These are phyloP conservation scores for Laticauda laticaudata DNA, from an alignment of 2,113 vertebrate species.

Conservation along the genomic window DNA sequence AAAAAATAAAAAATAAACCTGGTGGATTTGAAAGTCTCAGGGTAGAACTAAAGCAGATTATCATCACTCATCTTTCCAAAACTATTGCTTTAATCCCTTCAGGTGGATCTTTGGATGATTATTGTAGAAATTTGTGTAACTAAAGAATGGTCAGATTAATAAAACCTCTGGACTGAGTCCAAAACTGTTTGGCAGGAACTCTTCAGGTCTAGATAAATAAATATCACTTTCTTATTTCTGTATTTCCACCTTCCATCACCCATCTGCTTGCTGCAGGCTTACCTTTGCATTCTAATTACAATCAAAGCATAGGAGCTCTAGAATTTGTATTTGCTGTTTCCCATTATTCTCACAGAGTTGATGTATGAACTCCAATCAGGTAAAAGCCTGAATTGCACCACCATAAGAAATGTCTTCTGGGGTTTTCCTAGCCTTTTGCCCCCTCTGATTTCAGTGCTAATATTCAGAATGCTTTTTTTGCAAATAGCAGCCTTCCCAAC, in stretches of 20 bases:
- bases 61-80: neutral
- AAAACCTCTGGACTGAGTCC: neutral
- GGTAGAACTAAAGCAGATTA: neutral
- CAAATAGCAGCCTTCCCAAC: conserved; percentile 25
- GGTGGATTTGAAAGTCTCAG: no score
- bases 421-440: neutral
- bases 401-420: neutral
- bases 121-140: neutral
- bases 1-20: no score
- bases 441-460: neutral
- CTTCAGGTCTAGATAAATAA: neutral
- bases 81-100: neutral
- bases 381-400: neutral
- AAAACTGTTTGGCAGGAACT: neutral
- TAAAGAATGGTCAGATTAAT: neutral
- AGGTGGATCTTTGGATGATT: neutral
- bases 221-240: neutral
- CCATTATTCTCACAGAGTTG: conserved; percentile 25
- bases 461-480: conserved; percentile 22
- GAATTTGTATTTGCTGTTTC: conserved; percentile 24
- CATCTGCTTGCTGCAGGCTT: neutral
- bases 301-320: neutral
- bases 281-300: conserved; percentile 32
- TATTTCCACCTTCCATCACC: conserved; percentile 14
- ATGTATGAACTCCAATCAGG: neutral